Percentiles rank a stretch among this genome's conserved stretches.
phyloP scores from a whole-genome alignment of 2,888 invertebrate species.

The Acleris sparsana region DNA sequence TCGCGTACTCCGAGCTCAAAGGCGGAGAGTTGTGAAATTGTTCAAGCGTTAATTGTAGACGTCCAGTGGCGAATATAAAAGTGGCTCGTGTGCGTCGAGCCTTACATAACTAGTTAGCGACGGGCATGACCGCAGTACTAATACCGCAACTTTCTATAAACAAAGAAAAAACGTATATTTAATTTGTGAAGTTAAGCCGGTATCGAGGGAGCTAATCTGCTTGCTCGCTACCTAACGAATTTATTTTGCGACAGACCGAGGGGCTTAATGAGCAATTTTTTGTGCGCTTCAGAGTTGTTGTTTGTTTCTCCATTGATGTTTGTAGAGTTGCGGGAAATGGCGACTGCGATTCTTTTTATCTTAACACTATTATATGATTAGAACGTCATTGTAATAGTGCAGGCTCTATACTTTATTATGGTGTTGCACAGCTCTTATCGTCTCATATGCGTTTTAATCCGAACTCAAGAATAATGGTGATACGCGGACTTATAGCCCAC shows the following conservation, averaged over 20 bases:
- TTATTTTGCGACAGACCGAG: constrained; percentile 30
- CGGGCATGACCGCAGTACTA: constrained; percentile 51
- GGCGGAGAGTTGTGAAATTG: constrained; percentile 81
- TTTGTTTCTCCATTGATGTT: constrained; percentile 30
- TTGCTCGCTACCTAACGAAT: constrained; percentile 36
- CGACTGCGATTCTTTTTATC: neutral
- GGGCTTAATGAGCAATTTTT: constrained; percentile 35
- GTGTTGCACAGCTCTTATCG: no score
- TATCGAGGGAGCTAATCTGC: constrained; percentile 47
- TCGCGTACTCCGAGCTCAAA: constrained; percentile 69
- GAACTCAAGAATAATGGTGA: no score
- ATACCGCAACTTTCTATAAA: constrained; percentile 53
- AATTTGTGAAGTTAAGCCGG: constrained; percentile 60
- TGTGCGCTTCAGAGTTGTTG: constrained; percentile 21
- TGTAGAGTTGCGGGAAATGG: constrained; percentile 8
- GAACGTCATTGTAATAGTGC: no score
- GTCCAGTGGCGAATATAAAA: constrained; percentile 81
- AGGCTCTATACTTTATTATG: no score
- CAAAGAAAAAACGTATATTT: constrained; percentile 66
- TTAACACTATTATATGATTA: neutral
- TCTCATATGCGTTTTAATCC: no score
- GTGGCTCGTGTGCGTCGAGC: constrained; percentile 62
- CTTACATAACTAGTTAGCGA: constrained; percentile 70
- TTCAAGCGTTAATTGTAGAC: constrained; percentile 81
- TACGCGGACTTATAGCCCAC: no score